Percentiles rank a stretch among this genome's conserved stretches.
Conservation (phyloP, 92 coral and sea anemone genomes). For the Porites lobata region DNA sequence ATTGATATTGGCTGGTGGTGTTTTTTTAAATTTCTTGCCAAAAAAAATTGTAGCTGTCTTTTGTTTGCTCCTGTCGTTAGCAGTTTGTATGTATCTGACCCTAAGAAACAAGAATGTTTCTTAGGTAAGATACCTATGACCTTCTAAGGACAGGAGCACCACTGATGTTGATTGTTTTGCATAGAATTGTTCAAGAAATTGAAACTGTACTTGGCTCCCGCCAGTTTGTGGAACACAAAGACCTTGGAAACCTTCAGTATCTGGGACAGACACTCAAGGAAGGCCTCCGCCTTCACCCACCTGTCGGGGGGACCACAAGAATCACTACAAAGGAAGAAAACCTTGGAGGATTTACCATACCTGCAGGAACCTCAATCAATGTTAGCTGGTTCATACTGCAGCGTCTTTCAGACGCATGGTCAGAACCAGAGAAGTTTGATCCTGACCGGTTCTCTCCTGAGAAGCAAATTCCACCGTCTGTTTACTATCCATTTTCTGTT, state of each 20-base stretch:
- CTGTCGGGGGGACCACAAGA: slow-evolving; percentile 64
- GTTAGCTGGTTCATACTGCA: slow-evolving; percentile 42
- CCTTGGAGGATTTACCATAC: slow-evolving; percentile 78
- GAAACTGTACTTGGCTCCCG: slow-evolving; percentile 77
- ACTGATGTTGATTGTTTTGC: not conserved
- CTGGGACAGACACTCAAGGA: slow-evolving; percentile 90
- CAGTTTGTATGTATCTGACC: no score
- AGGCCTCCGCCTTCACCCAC: slow-evolving; percentile 83
- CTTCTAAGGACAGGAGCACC: no score
- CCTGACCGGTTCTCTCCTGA: slow-evolving; percentile 87
- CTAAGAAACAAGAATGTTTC: no score
- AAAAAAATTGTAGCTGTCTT: no score
- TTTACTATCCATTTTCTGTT: slow-evolving; percentile 80
- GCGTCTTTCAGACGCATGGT: slow-evolving; percentile 72
- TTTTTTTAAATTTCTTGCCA: no score
- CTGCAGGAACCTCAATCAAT: slow-evolving; percentile 66
- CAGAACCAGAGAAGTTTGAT: slow-evolving; percentile 82
- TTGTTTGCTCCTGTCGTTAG: no score
- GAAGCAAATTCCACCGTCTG: slow-evolving; percentile 49
- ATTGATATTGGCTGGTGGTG: no score
- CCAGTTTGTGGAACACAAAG: slow-evolving; percentile 75
- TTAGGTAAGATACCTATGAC: no score
- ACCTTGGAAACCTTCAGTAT: slow-evolving; percentile 86
- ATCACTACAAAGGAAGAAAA: slow-evolving; percentile 59
- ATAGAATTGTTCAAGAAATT: slow-evolving; percentile 78